Evolutionary conservation across 2,888 invertebrate genomes (phyloP).

Genomic region (Caenorhabditis imperialis): DNA sequence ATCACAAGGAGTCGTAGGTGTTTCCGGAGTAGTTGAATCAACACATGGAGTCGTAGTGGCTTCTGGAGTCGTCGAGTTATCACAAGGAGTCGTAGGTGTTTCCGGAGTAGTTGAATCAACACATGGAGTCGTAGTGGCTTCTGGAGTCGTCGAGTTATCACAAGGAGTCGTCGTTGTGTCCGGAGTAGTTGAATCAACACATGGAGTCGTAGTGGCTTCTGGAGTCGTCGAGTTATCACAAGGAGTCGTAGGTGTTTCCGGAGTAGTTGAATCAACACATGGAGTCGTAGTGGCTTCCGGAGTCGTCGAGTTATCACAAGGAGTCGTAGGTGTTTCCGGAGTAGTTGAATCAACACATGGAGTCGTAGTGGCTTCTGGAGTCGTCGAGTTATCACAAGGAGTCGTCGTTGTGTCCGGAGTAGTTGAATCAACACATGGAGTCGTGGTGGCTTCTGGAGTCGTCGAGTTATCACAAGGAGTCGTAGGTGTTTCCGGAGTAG

Average conservation of each 20-base stretch:
- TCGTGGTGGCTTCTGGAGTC: too few relatives aligned
- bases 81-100: background rate
- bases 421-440: too few relatives aligned
- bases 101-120: too few relatives aligned
- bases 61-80: background rate
- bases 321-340: background rate
- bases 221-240: conserved; percentile 4
- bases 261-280: too few relatives aligned
- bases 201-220: background rate
- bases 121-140: conserved; percentile 1
- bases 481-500: too few relatives aligned
- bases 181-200: background rate
- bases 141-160: background rate
- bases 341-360: background rate
- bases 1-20: background rate
- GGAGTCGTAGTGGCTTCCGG: background rate
- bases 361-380: conserved; percentile 1
- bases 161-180: background rate
- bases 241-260: background rate
- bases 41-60: conserved; percentile 1
- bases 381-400: conserved; percentile 1
- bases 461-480: too few relatives aligned
- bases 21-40: too few relatives aligned
- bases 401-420: conserved; percentile 3
- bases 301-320: background rate